Base-by-base conservation (phyloP, 2,888 invertebrate species). In the Euplagia quadripunctaria region DNA sequence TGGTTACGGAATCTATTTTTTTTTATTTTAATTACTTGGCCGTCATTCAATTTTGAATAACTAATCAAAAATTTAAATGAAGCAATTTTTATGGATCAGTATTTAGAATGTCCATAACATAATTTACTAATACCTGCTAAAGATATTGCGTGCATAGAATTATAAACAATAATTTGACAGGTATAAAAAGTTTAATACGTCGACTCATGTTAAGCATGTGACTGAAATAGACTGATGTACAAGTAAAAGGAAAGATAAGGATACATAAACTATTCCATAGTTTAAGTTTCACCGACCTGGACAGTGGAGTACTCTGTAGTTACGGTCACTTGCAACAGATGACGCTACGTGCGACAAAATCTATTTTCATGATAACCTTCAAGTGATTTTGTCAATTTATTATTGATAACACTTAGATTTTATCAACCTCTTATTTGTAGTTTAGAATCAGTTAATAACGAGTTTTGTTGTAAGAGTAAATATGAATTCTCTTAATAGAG, bases 321-420 rank as follows among this genome's bases (percentile, higher is more conserved):
- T 87, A 84, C 73, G 88, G 87, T 90, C 88, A 90, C 78, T 70
- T 69, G 65, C 88, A 80, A 86, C 79, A 94, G 94, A 93, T 94
- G 94, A 87, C 94, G 88, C 89, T 88, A 82, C 76, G 76, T 70
- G 77, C 77, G 80, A 85, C 61, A 79, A 90, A 90, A 90, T 93
- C 92, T 93, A 93, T 94, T 94, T 94, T 91, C 86, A 87, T 89
- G 94, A 93, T 96, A 96, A 96, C 95, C 95, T 96, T 95, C 95
- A 94, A 94, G 91, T 94, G 94, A 92, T 94, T 94, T 94, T 94
- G 94, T 94, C 91, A 93, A 91, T 90, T 69, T 88, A 89, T 89
- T 95, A 95, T 94, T 95, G 95, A 94, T 93, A 92, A 92, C 86
- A 82, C 88, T 82, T 85, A 85, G 79, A 79, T 84, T 83, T 81